Evolutionary conservation across 2,113 vertebrate species (phyloP), one percentile per base, ranked within the genome.

Genomic region (Serinus canaria): DNA sequence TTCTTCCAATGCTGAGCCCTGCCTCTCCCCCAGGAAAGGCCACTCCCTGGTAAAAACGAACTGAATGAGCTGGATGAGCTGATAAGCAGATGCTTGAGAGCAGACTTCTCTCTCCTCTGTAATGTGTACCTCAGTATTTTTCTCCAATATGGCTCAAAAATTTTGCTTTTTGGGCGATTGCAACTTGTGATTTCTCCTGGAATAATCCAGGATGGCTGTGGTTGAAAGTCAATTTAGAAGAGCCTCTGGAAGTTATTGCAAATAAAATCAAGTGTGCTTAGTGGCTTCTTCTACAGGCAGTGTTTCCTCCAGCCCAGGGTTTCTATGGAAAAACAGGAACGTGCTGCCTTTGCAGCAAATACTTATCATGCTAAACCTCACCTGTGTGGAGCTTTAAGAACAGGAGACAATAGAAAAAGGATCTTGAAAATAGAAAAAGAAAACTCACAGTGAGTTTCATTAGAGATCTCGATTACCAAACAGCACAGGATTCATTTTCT

Each of bases 401-500:
- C n/a, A 64, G 74, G 4, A 87, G 35, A 44, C 22, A 44, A 73
- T 63, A 72, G 83, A 82, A 82, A 46, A 15, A 63, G 25, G 46
- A 47, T n/a, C 23, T 83, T 80, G 60, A 72, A 91, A 90, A 75
- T 7, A 76, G 49, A 59, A 89, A 55, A 84, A 63, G 47, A 81
- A 87, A 73, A 52, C 19, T 78, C 69, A 68, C 64, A 41, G 55
- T 67, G 44, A 58, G 24, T 78, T 83, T 94, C 62, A 58, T 92
- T 91, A 77, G 81, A 70, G 46, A 86, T 59, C 8, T 77, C 50
- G 16, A 70, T 90, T 90, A 83, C 25, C 11, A 90, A 95, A 87
- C 28, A 92, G 43, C 13, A 44, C 62, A 90, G 55, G 75, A 78
- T 88, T 90, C 4, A 81, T 95, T 86, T 95, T 92, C 76, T 81